Base-by-base conservation (phyloP, 2,113 vertebrate species). In the Anolis carolinensis region DNA sequence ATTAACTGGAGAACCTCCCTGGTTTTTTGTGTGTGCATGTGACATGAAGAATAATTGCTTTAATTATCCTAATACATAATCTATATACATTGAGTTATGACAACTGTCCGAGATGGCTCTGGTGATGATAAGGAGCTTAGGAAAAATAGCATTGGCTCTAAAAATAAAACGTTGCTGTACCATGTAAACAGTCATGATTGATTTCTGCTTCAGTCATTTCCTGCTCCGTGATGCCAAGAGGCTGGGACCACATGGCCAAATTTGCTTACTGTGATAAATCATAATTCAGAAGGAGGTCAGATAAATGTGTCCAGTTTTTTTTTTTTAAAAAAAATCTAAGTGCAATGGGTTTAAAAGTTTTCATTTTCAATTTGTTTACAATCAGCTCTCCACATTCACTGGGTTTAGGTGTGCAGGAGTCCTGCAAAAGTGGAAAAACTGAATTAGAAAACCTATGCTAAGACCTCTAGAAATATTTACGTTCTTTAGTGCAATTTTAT, bases 21-120 rank as follows among this genome's bases (percentile, higher is more conserved):
- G 34, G 27, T 8, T 44, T 44, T 44, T 4, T 73, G 3, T 85
- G 30, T 82, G 3, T 27, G 11, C 18, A 25, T 34, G 39, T 70
- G 32, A 55, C 70, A 88, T 75, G 39, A 86, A 50, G 4, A 30
- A 55, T 86, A 8, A 79, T 39, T 65, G 20, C 2, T 68, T 82
- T 59, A 84, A 75, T 84, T 85, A 25, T 82, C 84, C 68, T 84
- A 39, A 55, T 30, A 34, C 84, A n/a, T 27, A 83, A 79, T 72
- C n/a, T 87, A 34, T 32, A 75, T 18, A 59, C 34, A 71, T 1
- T 68, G 75, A 44, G 59, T 77, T 83, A 0, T 20, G 21, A 82
- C 86, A 77, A 74, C 10, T 83, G 67, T 78, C 83, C 1, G 0
- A 79, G n/a, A 10, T 21, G 0, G 5, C 25, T 34, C 77, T 85